Evolutionary conservation across 1,140 invertebrate genomes (phyloP).

Genomic region (Platyura marginata): DNA sequence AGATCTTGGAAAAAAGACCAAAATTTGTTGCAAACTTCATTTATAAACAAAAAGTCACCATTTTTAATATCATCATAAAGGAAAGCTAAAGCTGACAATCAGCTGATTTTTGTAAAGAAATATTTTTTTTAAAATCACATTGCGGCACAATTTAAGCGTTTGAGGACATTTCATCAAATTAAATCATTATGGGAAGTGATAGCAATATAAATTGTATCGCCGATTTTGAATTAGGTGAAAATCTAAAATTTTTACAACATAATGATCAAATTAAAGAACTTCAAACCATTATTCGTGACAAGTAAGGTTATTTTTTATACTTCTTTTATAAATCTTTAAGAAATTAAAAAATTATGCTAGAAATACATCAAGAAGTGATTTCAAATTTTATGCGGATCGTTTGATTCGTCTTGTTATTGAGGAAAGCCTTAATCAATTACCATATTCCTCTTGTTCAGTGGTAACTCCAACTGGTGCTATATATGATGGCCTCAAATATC

Average conservation of each 20-base stretch:
- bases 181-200: conserved; percentile 2
- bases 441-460: conserved; percentile 74
- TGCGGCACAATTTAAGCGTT: neutral
- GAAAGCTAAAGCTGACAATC: neutral
- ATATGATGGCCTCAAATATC: conserved; percentile 69
- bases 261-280: conserved; percentile 86
- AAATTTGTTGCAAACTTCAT: neutral
- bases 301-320: conserved; percentile 53
- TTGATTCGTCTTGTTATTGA: conserved; percentile 91
- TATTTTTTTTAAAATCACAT: neutral
- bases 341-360: conserved; percentile 32
- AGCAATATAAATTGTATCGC: conserved; percentile 15
- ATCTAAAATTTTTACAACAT: conserved; percentile 59
- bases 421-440: conserved; percentile 93
- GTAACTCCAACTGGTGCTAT: conserved; percentile 80
- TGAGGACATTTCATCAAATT: neutral
- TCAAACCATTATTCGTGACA: conserved; percentile 88
- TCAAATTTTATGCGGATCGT: conserved; percentile 96
- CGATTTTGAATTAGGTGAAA: conserved; percentile 51
- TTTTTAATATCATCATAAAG: neutral
- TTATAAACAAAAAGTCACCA: neutral
- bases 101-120: neutral
- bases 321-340: neutral
- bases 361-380: conserved; percentile 84
- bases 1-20: too few relatives aligned